phyloP scores from a whole-genome alignment of 2,888 invertebrate genomes.

The Cosmorhoe ocellata region DNA sequence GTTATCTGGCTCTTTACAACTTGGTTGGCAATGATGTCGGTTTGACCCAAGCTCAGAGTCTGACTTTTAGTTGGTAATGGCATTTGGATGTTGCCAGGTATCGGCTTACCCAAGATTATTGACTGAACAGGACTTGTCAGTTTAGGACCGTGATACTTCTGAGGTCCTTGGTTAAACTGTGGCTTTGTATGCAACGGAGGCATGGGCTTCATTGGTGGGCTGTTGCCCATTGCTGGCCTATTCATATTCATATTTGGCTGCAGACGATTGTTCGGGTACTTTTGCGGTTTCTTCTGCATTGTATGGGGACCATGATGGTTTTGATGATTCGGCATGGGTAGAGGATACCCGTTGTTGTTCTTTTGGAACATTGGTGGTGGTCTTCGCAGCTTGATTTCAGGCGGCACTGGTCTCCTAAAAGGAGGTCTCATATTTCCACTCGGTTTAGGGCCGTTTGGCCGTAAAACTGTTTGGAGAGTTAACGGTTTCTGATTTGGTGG shows the following conservation, averaged over 20 bases:
- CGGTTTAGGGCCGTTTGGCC: constrained; percentile 59
- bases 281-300: constrained; percentile 55
- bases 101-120: constrained; percentile 61
- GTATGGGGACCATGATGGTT: constrained; percentile 50
- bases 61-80: constrained; percentile 53
- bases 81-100: constrained; percentile 31
- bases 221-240: constrained; percentile 45
- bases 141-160: constrained; percentile 43
- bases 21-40: constrained; percentile 70
- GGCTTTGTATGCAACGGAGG: constrained; percentile 48
- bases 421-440: constrained; percentile 59
- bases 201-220: constrained; percentile 65
- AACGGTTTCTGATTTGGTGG: constrained; percentile 69
- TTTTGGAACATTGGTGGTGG: constrained; percentile 57
- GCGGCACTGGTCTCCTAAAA: constrained; percentile 68
- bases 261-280: constrained; percentile 47
- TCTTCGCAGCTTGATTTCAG: constrained; percentile 74
- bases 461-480: constrained; percentile 71
- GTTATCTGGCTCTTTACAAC: constrained; percentile 76
- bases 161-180: constrained; percentile 26
- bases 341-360: constrained; percentile 56
- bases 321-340: constrained; percentile 62
- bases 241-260: constrained; percentile 52
- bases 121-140: constrained; percentile 44
- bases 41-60: constrained; percentile 66